A percentile compares a stretch with the other conserved stretches of the same genome.
phyloP scores from a whole-genome alignment of 2,797 vertebrate genomes.

The Leptodactylus fallax region DNA sequence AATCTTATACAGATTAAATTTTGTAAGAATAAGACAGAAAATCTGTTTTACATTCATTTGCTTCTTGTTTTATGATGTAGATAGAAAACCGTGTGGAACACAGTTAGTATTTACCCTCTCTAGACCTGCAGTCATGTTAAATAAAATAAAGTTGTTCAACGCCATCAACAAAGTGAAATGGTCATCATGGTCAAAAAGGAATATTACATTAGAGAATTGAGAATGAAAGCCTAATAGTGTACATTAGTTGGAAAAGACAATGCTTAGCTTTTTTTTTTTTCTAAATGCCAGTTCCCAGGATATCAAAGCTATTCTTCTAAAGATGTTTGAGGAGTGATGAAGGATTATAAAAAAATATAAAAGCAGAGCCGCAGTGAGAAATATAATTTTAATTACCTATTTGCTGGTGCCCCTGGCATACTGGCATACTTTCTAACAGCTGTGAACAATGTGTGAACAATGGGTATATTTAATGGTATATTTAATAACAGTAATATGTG shows the following conservation, averaged over 20 bases:
- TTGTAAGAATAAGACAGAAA: background rate
- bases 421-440: slow-evolving; percentile 19
- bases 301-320: slow-evolving; percentile 47
- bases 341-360: slow-evolving; percentile 45
- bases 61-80: slow-evolving; percentile 22
- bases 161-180: slow-evolving; percentile 54
- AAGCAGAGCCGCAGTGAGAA: slow-evolving; percentile 8
- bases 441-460: slow-evolving; percentile 17
- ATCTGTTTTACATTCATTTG: background rate
- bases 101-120: slow-evolving; percentile 49
- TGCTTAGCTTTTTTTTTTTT: slow-evolving; percentile 35
- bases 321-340: slow-evolving; percentile 30
- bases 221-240: slow-evolving; percentile 48
- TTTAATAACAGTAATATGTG: background rate
- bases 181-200: slow-evolving; percentile 57
- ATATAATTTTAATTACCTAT: slow-evolving; percentile 34
- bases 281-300: slow-evolving; percentile 50
- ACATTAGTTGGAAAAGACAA: slow-evolving; percentile 51
- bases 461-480: background rate
- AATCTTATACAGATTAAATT: background rate
- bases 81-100: slow-evolving; percentile 32
- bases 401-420: slow-evolving; percentile 26
- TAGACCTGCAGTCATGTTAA: slow-evolving; percentile 53
- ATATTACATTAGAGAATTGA: slow-evolving; percentile 59
- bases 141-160: slow-evolving; percentile 46